Evolutionary conservation across 2,888 invertebrate genomes (phyloP).

Genomic region (Acheta domesticus): DNA sequence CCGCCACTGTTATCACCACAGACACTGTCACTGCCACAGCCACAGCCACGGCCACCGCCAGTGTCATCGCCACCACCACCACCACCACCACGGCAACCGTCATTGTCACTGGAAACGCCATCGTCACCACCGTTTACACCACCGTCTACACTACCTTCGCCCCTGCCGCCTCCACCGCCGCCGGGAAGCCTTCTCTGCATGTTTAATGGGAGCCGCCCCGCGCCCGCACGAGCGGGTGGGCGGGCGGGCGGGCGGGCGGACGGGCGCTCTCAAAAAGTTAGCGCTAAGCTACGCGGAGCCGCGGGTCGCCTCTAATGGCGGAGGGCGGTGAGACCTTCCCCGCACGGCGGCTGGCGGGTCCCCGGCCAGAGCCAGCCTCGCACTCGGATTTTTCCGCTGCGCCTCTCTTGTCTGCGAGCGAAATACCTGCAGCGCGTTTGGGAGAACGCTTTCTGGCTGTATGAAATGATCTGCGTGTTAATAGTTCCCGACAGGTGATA

Average conservation of each 20-base stretch:
- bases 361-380: too few species aligned
- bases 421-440: too few species aligned
- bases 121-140: background rate
- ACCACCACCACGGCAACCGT: background rate
- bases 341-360: background rate
- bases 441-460: too few species aligned
- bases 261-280: background rate
- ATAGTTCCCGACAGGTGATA: too few species aligned
- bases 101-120: background rate
- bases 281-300: background rate
- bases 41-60: background rate
- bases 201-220: background rate
- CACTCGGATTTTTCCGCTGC: too few species aligned
- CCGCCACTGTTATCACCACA: background rate
- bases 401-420: too few species aligned
- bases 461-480: too few species aligned
- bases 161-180: background rate
- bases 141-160: background rate
- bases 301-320: slow-evolving; percentile 6
- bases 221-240: background rate
- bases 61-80: background rate
- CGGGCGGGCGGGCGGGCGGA: background rate
- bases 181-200: background rate
- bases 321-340: background rate
- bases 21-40: background rate